Percentiles rank a stretch among this genome's conserved stretches.
Evolutionary conservation across 1,140 invertebrate genomes (phyloP).

Genomic region (Vanessa atalanta): DNA sequence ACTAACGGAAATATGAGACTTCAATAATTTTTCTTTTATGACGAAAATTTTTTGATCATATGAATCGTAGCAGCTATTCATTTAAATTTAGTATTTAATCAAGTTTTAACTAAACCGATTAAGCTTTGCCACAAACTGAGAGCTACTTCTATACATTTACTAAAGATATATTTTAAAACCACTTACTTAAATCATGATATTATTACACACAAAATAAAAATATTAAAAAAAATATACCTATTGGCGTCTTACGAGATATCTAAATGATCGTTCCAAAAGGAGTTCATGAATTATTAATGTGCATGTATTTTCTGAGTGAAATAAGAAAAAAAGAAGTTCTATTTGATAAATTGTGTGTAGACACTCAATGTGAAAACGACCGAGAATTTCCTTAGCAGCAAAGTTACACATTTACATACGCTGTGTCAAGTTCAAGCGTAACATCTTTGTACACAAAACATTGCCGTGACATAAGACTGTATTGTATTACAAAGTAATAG

Average conservation of each 20-base stretch:
- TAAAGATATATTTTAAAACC: too few species aligned
- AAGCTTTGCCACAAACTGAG: too few species aligned
- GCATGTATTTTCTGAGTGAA: not conserved
- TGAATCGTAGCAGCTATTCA: too few species aligned
- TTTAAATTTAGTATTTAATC: too few species aligned
- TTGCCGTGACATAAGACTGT: conserved; percentile 1
- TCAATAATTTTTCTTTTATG: too few species aligned
- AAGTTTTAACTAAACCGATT: too few species aligned
- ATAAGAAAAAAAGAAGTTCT: not conserved
- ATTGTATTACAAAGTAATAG: conserved; percentile 2
- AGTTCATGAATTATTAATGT: conserved; percentile 6
- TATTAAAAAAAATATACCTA: not conserved
- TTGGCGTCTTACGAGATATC: not conserved
- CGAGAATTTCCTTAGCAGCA: not conserved
- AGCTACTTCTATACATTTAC: too few species aligned
- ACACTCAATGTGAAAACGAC: conserved; percentile 4
- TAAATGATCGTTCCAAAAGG: not conserved
- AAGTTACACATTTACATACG: not conserved
- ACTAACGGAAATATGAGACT: too few species aligned
- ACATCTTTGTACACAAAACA: conserved; percentile 19
- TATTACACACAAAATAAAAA: too few species aligned
- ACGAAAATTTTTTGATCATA: too few species aligned
- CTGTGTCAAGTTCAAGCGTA: conserved; percentile 26
- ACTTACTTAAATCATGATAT: too few species aligned
- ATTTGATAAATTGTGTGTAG: not conserved